These are phyloP conservation scores for Lepidochrysops patricia DNA, from an alignment of 2,888 invertebrate species.

Conservation along the genomic window DNA sequence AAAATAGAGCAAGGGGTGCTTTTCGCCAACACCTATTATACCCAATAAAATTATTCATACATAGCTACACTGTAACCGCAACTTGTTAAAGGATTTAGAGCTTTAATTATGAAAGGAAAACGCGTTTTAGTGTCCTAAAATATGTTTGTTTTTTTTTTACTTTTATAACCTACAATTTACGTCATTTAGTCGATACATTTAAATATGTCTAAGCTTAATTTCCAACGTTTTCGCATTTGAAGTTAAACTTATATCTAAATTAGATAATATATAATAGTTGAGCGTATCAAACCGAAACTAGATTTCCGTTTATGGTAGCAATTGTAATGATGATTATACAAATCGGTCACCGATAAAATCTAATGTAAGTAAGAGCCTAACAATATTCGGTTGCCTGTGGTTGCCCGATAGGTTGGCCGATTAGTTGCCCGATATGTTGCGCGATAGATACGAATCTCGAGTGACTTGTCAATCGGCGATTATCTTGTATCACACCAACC, in stretches of 20 bases:
- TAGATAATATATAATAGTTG: no score
- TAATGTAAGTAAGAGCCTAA: neutral
- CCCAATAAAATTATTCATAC: neutral
- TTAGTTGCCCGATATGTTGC: conserved; percentile 51
- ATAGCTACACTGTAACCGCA: neutral
- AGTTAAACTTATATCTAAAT: no score
- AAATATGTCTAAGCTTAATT: neutral
- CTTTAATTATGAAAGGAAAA: neutral
- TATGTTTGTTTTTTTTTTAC: neutral
- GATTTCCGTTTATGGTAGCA: neutral
- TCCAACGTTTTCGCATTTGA: neutral
- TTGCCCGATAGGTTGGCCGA: conserved; percentile 62
- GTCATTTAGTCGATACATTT: neutral
- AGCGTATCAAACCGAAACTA: neutral
- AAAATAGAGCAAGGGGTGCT: no score
- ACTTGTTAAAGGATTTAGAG: neutral
- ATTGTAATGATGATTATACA: neutral
- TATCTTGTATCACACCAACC: conserved; percentile 55
- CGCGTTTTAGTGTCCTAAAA: neutral
- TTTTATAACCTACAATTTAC: no score
- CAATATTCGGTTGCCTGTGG: conserved; percentile 31
- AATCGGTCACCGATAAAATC: neutral
- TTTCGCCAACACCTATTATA: neutral
- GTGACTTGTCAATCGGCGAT: conserved; percentile 70
- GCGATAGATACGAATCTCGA: conserved; percentile 59